Percentiles rank a stretch among this genome's conserved stretches.
Conservation (phyloP, 2,888 invertebrate genomes). For the Petrolisthes cinctipes region DNA sequence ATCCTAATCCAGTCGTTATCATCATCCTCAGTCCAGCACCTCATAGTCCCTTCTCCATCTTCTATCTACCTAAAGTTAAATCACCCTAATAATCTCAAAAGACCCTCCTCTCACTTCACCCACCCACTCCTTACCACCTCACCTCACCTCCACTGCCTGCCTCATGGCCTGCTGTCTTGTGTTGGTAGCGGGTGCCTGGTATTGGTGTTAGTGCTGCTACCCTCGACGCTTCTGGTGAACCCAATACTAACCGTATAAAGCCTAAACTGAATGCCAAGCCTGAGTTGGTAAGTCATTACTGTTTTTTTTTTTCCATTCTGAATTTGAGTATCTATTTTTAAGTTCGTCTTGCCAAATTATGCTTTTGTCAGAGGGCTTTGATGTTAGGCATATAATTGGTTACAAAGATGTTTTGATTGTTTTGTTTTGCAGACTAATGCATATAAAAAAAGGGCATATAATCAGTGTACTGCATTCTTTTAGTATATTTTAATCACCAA, state of each 20-base stretch:
- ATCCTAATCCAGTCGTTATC: too few relatives aligned
- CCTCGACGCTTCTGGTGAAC: conserved; percentile 23
- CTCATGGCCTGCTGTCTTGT: conserved; percentile 10
- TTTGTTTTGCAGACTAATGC: too few relatives aligned
- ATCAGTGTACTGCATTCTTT: too few relatives aligned
- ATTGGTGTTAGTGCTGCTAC: conserved; percentile 30
- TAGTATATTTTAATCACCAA: too few relatives aligned
- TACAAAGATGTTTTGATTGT: too few relatives aligned
- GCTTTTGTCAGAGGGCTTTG: too few relatives aligned
- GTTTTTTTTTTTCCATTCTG: background rate
- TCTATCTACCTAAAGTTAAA: too few relatives aligned
- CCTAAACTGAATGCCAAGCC: conserved; percentile 41
- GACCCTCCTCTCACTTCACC: background rate
- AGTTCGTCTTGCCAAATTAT: too few relatives aligned
- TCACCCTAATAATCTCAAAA: background rate
- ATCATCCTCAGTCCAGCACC: too few relatives aligned
- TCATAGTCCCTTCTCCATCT: too few relatives aligned
- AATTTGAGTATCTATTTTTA: background rate
- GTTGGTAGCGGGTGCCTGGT: conserved; percentile 6
- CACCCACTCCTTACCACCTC: background rate
- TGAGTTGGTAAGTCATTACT: conserved; percentile 41
- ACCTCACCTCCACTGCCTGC: conserved; percentile 6
- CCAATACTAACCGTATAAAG: conserved; percentile 39
- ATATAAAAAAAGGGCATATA: too few relatives aligned
- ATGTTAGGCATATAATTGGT: too few relatives aligned